Base-by-base conservation (phyloP, 1,140 invertebrate species). In the Cyrtorhinus lividipennis region DNA sequence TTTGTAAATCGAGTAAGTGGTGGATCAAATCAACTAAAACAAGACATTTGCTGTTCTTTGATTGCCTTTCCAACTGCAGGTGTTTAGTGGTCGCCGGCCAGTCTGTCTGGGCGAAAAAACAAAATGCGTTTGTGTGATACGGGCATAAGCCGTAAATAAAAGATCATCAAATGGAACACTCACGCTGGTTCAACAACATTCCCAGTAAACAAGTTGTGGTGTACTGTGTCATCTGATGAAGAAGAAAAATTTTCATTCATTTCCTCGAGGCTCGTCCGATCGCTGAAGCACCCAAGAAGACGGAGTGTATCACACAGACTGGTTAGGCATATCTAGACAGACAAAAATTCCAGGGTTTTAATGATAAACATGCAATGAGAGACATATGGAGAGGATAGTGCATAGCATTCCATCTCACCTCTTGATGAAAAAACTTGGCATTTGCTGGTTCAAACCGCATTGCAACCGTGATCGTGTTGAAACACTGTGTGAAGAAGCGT, bases 361-460 rank as follows among this genome's bases (percentile, higher is more conserved):
- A 15, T 38, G 30, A 15, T 38, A n/a, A n/a, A 38, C 30, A 5
- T 38, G 15, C 30, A 38, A 8, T 38, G 5, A 38, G n/a, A n/a
- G n/a, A 38, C 30, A 8, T 20, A 53, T 10, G 8, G 20, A 20
- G 48, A 53, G 20, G 20, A 13, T 53, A 22, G 10, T 22, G 20
- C 10, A 20, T 5, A 53, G 48, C n/a, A 53, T 53, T 59, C 27
- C 61, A 44, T 70, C 72, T 72, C 73, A 92, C 88, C 81, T 98
- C 95, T 62, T 91, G 86, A 70, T 95, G 85, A 80, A 99, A 98
- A 77, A 95, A 95, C 73, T 96, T 96, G 0, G 95, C 95, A 78
- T 99, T 99, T 1, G 94, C 94, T 1, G 96, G 96, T 76, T 99
- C 96, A 74, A 95, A 98, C 69, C 96, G 79, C 95, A 99, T 98